Conservation (phyloP, 2,888 invertebrate genomes). For the Halocaridina rubra region DNA sequence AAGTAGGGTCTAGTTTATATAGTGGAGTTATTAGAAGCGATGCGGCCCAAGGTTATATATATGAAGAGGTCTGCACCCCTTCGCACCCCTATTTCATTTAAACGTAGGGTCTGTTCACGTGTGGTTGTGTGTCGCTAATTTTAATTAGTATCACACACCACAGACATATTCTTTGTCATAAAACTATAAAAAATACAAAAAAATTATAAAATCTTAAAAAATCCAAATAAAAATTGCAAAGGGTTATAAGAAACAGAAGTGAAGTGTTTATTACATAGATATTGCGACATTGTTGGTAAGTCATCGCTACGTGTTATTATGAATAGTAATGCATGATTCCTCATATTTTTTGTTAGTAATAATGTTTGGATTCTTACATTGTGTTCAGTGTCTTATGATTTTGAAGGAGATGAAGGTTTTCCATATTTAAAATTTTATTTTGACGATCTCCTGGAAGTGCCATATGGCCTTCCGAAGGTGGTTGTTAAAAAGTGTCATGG, state of each 20-base stretch:
- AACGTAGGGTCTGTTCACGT: conserved; percentile 57
- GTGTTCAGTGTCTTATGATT: too few relatives aligned
- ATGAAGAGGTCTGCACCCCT: not conserved
- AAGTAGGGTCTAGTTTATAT: not conserved
- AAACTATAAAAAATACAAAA: conserved; percentile 55
- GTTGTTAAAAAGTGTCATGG: conserved; percentile 49
- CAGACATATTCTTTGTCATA: conserved; percentile 55
- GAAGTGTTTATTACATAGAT: too few relatives aligned
- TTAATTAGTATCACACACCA: conserved; percentile 61
- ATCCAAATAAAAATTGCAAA: conserved; percentile 57
- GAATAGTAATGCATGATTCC: not conserved
- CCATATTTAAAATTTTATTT: too few relatives aligned
- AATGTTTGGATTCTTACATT: not conserved
- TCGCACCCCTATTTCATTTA: conserved; percentile 50
- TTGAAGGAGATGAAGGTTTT: too few relatives aligned
- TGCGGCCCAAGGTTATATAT: conserved; percentile 48
- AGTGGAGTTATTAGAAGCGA: not conserved
- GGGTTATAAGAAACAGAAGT: conserved; percentile 59
- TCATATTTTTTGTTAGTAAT: not conserved
- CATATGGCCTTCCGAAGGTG: conserved; percentile 21
- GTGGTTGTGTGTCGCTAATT: conserved; percentile 56
- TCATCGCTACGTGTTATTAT: too few relatives aligned
- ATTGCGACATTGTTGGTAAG: conserved; percentile 49
- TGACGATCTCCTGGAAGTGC: too few relatives aligned
- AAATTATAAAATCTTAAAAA: conserved; percentile 52